A percentile compares a stretch with the other conserved stretches of the same genome.
These are phyloP conservation scores for Cyanoliseus patagonus DNA, from an alignment of 2,113 vertebrate species.

Conservation along the genomic window DNA sequence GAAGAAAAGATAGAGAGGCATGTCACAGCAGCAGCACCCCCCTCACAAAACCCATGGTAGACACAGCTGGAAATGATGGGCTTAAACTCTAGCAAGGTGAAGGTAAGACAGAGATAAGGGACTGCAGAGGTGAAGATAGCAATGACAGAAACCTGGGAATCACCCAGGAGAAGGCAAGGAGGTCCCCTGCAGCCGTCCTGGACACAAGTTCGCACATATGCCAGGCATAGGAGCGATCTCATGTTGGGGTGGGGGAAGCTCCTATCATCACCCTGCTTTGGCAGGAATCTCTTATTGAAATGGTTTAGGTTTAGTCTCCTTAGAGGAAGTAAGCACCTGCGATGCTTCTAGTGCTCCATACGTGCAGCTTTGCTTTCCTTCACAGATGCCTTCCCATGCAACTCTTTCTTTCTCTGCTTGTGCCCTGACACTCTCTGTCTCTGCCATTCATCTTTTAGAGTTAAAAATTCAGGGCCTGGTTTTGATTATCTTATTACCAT, in stretches of 20 bases:
- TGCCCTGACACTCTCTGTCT: not conserved
- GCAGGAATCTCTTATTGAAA: not conserved
- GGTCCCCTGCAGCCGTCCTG: accelerated
- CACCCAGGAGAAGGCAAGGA: not conserved
- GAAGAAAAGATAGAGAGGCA: not conserved
- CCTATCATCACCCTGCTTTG: not conserved
- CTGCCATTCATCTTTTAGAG: constrained; percentile 8
- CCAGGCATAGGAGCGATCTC: accelerated
- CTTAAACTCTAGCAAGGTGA: not conserved
- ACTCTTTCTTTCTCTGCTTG: not conserved
- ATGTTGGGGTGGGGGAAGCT: not conserved
- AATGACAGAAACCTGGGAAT: not conserved
- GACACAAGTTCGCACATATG: not conserved
- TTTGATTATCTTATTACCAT: constrained; percentile 56
- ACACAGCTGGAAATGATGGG: not conserved
- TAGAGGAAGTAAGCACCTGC: not conserved
- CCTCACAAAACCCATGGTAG: not conserved
- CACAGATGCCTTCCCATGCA: not conserved
- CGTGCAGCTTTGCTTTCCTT: not conserved
- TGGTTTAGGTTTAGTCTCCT: not conserved
- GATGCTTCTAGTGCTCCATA: not conserved
- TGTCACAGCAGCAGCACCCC: not conserved
- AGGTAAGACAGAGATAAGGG: not conserved
- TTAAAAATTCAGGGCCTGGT: constrained; percentile 26
- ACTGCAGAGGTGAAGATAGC: not conserved